A percentile compares a stretch with the other conserved stretches of the same genome.
Evolutionary conservation across 2,113 vertebrate genomes (phyloP).

Genomic region (Brachirus orientalis): DNA sequence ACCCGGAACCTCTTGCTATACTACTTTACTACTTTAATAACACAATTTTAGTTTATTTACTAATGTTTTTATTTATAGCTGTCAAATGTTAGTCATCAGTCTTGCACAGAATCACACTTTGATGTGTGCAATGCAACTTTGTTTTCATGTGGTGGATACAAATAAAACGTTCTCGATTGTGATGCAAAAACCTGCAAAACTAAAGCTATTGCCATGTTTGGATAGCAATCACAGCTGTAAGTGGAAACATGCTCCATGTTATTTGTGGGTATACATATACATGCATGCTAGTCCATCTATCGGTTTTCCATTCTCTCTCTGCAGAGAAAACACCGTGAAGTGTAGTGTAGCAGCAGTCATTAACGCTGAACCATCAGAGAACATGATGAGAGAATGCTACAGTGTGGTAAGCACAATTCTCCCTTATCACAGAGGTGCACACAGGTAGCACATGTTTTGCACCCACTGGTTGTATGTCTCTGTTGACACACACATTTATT

Average conservation of each 20-base stretch:
- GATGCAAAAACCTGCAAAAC: no score
- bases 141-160: no score
- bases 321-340: slow-evolving; percentile 11
- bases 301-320: slow-evolving; percentile 13
- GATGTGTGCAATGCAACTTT: no score
- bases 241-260: not conserved
- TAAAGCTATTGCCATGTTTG: not conserved
- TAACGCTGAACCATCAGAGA: slow-evolving; percentile 13
- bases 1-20: no score
- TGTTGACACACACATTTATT: no score
- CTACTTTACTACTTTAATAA: no score
- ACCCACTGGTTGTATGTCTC: no score
- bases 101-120: no score
- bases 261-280: not conserved
- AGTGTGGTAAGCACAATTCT: not conserved
- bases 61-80: no score
- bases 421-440: not conserved
- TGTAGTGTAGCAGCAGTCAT: not conserved
- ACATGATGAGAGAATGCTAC: slow-evolving; percentile 2
- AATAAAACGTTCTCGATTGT: no score
- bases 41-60: no score
- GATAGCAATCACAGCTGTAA: not conserved
- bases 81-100: no score
- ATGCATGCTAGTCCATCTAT: slow-evolving; percentile 19
- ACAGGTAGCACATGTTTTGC: not conserved